Conservation (phyloP, 2,113 vertebrate species). For the Sceloporus tristichus region DNA sequence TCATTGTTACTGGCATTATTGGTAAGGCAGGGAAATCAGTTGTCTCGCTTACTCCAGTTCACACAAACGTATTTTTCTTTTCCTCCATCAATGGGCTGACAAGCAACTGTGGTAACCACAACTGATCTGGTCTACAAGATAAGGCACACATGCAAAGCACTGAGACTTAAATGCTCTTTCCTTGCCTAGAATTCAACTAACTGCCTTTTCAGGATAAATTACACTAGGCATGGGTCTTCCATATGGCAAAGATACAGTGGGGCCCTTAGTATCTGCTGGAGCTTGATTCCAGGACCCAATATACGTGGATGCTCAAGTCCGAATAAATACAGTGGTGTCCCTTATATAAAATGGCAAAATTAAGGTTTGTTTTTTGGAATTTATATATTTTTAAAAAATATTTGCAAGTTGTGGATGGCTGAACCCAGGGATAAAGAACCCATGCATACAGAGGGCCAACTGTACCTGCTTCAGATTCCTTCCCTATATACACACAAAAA, state of each 20-base stretch:
- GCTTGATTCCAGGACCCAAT: not conserved
- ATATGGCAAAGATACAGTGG: slow-evolving; percentile 35
- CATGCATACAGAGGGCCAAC: too few species aligned
- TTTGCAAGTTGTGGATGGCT: too few species aligned
- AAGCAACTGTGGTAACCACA: slow-evolving; percentile 1
- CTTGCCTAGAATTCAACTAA: slow-evolving; percentile 3
- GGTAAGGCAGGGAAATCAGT: not conserved
- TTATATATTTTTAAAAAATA: too few species aligned
- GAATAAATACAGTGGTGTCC: too few species aligned
- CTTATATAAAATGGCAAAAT: too few species aligned
- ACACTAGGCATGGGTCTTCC: slow-evolving; percentile 33
- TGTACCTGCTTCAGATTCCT: too few species aligned
- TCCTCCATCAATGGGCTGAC: not conserved
- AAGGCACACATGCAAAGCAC: not conserved
- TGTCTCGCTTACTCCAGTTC: not conserved
- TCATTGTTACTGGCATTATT: not conserved
- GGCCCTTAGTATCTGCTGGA: too few species aligned
- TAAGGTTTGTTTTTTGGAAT: too few species aligned
- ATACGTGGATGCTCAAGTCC: not conserved
- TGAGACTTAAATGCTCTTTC: not conserved
- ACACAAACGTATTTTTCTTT: not conserved
- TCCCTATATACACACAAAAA: too few species aligned
- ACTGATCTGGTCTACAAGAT: slow-evolving; percentile 24
- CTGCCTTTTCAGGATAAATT: slow-evolving; percentile 34
- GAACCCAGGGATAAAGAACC: too few species aligned